These are phyloP conservation scores for Scartelaos histophorus DNA, from an alignment of 2,113 vertebrate genomes.

Conservation along the genomic window DNA sequence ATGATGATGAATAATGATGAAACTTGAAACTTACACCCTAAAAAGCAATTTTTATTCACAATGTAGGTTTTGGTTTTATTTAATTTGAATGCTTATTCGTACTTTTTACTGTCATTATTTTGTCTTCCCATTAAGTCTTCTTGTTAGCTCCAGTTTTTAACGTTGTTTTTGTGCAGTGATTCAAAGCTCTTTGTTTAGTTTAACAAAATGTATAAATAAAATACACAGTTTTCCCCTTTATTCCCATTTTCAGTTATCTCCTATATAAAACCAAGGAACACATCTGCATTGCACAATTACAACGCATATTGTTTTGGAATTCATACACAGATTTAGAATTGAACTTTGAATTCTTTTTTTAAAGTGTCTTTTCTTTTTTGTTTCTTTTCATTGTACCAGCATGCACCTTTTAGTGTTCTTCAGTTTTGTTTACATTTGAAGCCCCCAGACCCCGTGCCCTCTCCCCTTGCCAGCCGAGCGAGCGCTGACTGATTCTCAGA, in stretches of 20 bases:
- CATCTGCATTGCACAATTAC: background rate
- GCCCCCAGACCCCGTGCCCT: conserved; percentile 16
- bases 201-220: background rate
- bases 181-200: background rate
- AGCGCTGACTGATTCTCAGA: conserved; percentile 60
- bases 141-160: background rate
- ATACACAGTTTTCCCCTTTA: background rate
- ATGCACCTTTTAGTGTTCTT: background rate
- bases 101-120: no score
- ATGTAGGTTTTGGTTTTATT: no score
- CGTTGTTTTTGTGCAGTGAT: background rate
- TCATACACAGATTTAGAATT: background rate
- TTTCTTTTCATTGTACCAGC: background rate
- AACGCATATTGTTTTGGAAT: background rate
- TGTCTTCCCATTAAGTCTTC: no score
- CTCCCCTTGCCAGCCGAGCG: conserved; percentile 15
- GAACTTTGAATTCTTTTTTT: background rate
- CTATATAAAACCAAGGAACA: background rate
- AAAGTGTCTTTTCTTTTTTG: background rate
- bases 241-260: background rate
- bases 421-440: conserved; percentile 6
- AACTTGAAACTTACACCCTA: no score
- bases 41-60: background rate
- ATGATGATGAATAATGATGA: no score
- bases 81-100: no score